These are phyloP conservation scores for Orchestia grillus DNA, from an alignment of 1,140 invertebrate genomes.

Conservation along the genomic window DNA sequence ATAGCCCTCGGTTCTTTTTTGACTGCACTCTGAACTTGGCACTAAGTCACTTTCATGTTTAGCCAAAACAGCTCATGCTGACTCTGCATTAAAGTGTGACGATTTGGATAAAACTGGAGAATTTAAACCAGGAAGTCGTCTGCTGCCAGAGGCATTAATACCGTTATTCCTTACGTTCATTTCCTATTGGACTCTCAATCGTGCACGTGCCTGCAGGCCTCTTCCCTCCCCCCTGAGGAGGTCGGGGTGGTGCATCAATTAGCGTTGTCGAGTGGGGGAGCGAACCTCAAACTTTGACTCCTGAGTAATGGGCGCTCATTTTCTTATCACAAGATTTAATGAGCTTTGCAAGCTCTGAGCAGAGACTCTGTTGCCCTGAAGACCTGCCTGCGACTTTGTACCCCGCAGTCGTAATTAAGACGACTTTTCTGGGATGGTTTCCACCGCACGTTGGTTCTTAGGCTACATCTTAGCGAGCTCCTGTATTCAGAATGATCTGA, in stretches of 20 bases:
- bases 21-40: too few relatives aligned
- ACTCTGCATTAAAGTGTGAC: too few relatives aligned
- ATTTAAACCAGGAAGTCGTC: too few relatives aligned
- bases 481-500: not conserved
- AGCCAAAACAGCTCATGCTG: too few relatives aligned
- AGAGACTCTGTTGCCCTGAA: slow-evolving; percentile 23
- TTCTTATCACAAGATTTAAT: slow-evolving; percentile 55
- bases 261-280: not conserved
- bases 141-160: not conserved
- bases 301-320: slow-evolving; percentile 55
- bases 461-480: not conserved
- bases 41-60: too few relatives aligned
- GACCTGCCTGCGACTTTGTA: not conserved
- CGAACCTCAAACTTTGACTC: slow-evolving; percentile 32
- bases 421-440: not conserved
- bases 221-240: not conserved
- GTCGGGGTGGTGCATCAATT: slow-evolving; percentile 8
- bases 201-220: not conserved
- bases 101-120: too few relatives aligned
- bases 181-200: not conserved
- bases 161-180: not conserved
- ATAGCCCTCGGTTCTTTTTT: not conserved
- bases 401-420: not conserved
- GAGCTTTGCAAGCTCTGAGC: slow-evolving; percentile 37
- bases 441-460: not conserved